These are phyloP conservation scores for Protonibea diacanthus DNA, from an alignment of 2,797 vertebrate genomes.

Conservation along the genomic window DNA sequence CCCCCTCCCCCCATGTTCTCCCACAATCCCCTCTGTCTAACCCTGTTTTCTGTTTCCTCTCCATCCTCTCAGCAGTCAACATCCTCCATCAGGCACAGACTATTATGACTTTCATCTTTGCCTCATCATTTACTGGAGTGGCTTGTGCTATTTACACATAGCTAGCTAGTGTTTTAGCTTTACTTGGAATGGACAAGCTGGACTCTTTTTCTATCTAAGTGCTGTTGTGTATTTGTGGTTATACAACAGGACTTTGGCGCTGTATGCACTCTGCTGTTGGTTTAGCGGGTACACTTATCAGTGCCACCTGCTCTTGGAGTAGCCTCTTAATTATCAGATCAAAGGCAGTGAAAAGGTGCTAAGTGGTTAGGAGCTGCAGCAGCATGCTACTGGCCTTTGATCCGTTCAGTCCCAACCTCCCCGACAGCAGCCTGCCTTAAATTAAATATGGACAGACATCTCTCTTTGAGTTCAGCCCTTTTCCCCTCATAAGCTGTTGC, in stretches of 20 bases:
- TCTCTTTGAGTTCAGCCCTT: slow-evolving; percentile 75
- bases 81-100: slow-evolving; percentile 80
- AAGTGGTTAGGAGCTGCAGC: slow-evolving; percentile 82
- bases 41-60: slow-evolving; percentile 75
- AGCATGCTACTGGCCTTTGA: slow-evolving; percentile 85
- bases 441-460: slow-evolving; percentile 80
- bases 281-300: slow-evolving; percentile 80
- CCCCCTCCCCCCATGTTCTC: slow-evolving; percentile 36
- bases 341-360: slow-evolving; percentile 86
- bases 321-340: slow-evolving; percentile 87
- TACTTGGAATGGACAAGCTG: slow-evolving; percentile 53
- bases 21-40: slow-evolving; percentile 35
- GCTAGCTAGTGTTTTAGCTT: slow-evolving; percentile 73
- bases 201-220: slow-evolving; percentile 67
- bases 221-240: slow-evolving; percentile 56
- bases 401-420: slow-evolving; percentile 77
- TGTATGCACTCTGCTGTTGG: slow-evolving; percentile 71
- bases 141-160: slow-evolving; percentile 75
- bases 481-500: slow-evolving; percentile 69
- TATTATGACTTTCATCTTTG: slow-evolving; percentile 88
- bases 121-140: slow-evolving; percentile 81
- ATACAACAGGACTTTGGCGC: slow-evolving; percentile 49
- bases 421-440: slow-evolving; percentile 76
- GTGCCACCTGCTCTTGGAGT: slow-evolving; percentile 85
- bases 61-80: slow-evolving; percentile 79